Percentiles rank a stretch among this genome's conserved stretches.
Evolutionary conservation across 1,140 invertebrate species (phyloP).

Genomic region (Diorhabda sublineata): DNA sequence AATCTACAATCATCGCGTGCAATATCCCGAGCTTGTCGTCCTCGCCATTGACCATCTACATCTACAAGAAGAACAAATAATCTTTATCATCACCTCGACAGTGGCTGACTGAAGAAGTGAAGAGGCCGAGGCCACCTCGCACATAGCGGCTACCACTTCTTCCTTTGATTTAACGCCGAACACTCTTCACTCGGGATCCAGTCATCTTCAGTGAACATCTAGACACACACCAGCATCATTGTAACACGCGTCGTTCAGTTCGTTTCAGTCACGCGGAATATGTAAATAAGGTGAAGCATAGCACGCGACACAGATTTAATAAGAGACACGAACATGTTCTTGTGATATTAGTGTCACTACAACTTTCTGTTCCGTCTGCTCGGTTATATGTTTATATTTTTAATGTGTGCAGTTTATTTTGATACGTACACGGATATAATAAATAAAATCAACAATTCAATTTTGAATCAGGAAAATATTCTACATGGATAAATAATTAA

Average conservation of each 20-base stretch:
- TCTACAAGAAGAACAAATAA: conserved; percentile 7
- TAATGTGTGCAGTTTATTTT: neutral
- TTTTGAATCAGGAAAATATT: no score
- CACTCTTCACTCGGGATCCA: conserved; percentile 11
- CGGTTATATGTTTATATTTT: neutral
- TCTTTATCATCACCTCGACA: conserved; percentile 29
- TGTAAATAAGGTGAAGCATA: conserved; percentile 9
- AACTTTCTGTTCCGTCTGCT: conserved; percentile 10
- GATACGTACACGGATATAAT: neutral
- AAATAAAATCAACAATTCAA: no score
- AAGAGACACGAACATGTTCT: neutral
- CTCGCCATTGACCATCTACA: conserved; percentile 16
- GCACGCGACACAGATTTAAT: conserved; percentile 14
- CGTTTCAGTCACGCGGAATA: conserved; percentile 15
- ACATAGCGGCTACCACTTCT: conserved; percentile 30
- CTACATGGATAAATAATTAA: no score
- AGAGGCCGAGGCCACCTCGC: conserved; percentile 15
- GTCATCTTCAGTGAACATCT: conserved; percentile 30
- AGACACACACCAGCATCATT: conserved; percentile 17
- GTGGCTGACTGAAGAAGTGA: conserved; percentile 19
- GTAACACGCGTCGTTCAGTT: conserved; percentile 10
- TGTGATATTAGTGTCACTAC: neutral
- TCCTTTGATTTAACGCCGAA: conserved; percentile 36
- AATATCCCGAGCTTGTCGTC: neutral
- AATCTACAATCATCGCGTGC: neutral